phyloP scores from a whole-genome alignment of 2,797 vertebrate species.

The Leptodactylus fallax region DNA sequence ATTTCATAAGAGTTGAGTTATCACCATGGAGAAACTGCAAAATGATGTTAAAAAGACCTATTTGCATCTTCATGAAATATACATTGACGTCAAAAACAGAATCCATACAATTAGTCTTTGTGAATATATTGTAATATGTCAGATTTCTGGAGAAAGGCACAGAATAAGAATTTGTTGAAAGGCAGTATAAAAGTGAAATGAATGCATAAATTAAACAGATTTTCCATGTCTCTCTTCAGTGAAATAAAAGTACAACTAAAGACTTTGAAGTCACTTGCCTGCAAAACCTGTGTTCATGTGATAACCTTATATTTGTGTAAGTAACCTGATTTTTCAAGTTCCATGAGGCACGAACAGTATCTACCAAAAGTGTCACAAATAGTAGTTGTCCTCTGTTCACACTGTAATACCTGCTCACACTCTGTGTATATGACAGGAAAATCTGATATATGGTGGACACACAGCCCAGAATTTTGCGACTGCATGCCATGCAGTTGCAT shows the following conservation, averaged over 20 bases:
- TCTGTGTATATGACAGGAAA: too few species aligned
- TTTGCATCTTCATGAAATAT: conserved; percentile 62
- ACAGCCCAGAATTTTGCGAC: too few species aligned
- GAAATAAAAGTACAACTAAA: not conserved
- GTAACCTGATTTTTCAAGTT: too few species aligned
- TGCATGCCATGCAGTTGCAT: too few species aligned
- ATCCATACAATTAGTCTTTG: conserved; percentile 58
- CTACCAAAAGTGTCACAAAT: too few species aligned
- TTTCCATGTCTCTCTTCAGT: not conserved
- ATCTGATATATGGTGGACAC: too few species aligned
- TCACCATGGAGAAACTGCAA: conserved; percentile 49
- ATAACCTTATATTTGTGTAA: not conserved
- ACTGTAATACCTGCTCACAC: too few species aligned
- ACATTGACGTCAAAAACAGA: conserved; percentile 52
- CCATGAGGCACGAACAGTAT: not conserved
- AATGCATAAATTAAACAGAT: conserved; percentile 30
- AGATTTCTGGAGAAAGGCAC: conserved; percentile 35
- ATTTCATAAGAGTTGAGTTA: conserved; percentile 49
- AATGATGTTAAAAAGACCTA: conserved; percentile 46
- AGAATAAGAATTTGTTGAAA: conserved; percentile 24
- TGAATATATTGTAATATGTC: conserved; percentile 58
- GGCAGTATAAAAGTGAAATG: conserved; percentile 21
- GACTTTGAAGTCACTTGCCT: not conserved
- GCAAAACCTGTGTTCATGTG: not conserved
- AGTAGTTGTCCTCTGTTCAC: too few species aligned